Percentiles rank a stretch among this genome's conserved stretches.
Evolutionary conservation across 1,140 invertebrate species (phyloP).

Genomic region (Xylocopa sonorina): DNA sequence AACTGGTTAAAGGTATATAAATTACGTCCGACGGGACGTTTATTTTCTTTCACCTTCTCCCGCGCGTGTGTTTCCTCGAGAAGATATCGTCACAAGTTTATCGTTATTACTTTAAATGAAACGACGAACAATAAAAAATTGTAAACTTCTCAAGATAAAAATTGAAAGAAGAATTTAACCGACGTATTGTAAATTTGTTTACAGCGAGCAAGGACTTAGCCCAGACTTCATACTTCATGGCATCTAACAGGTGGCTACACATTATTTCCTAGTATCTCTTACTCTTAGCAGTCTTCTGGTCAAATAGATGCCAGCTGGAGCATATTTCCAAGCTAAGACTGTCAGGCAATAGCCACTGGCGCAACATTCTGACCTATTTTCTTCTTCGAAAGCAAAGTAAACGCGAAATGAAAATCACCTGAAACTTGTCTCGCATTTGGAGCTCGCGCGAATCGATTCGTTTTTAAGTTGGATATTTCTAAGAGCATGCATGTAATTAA

Average conservation of each 20-base stretch:
- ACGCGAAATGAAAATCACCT: slow-evolving; percentile 11
- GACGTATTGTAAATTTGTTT: slow-evolving; percentile 66
- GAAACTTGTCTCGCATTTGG: too few species aligned
- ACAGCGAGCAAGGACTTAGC: slow-evolving; percentile 96
- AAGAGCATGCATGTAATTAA: background rate
- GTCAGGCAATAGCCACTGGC: slow-evolving; percentile 56
- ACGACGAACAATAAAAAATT: background rate
- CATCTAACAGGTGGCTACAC: slow-evolving; percentile 92
- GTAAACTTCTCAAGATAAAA: too few species aligned
- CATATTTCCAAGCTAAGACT: slow-evolving; percentile 55
- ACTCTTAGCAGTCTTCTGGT: slow-evolving; percentile 66
- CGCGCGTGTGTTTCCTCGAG: background rate
- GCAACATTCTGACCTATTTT: slow-evolving; percentile 52
- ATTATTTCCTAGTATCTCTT: slow-evolving; percentile 68
- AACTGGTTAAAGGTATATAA: slow-evolving; percentile 93
- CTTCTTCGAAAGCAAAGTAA: slow-evolving; percentile 48
- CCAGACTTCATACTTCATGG: slow-evolving; percentile 98
- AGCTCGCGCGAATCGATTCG: background rate
- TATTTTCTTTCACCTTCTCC: background rate
- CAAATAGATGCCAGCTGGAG: slow-evolving; percentile 60
- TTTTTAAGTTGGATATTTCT: background rate
- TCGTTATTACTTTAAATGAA: background rate
- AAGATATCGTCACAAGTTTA: background rate
- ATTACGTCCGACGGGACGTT: slow-evolving; percentile 14
- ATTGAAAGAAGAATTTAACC: too few species aligned